These are phyloP conservation scores for Erebia ligea DNA, from an alignment of 2,888 invertebrate genomes.

Conservation along the genomic window DNA sequence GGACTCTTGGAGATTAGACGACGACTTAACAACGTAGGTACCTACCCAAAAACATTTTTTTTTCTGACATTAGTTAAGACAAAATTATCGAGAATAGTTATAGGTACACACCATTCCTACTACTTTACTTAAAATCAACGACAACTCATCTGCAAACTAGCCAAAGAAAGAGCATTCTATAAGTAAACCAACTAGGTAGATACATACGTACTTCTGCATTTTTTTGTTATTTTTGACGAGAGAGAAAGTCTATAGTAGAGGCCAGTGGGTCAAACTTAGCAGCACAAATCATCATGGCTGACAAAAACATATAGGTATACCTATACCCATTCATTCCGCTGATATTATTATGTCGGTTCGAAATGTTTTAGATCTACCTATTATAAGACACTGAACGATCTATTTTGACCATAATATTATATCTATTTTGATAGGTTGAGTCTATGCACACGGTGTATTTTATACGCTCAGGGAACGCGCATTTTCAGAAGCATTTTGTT, in stretches of 20 bases:
- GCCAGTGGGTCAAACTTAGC: constrained; percentile 12
- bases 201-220: background rate
- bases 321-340: background rate
- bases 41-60: too few relatives aligned
- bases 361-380: background rate
- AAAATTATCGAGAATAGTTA: background rate
- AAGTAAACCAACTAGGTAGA: background rate
- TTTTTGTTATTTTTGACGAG: constrained; percentile 17
- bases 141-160: background rate
- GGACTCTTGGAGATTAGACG: too few relatives aligned
- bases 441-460: too few relatives aligned
- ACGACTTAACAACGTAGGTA: too few relatives aligned
- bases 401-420: too few relatives aligned
- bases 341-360: background rate
- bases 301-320: background rate
- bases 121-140: background rate
- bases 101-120: too few relatives aligned
- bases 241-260: constrained; percentile 11
- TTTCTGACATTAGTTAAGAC: too few relatives aligned
- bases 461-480: too few relatives aligned
- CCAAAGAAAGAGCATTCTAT: background rate
- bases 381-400: too few relatives aligned
- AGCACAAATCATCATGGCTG: constrained; percentile 6
- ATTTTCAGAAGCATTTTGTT: too few relatives aligned
- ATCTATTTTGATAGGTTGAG: too few relatives aligned